phyloP scores from a whole-genome alignment of 2,888 invertebrate species.

The Pristionchus japonicus region DNA sequence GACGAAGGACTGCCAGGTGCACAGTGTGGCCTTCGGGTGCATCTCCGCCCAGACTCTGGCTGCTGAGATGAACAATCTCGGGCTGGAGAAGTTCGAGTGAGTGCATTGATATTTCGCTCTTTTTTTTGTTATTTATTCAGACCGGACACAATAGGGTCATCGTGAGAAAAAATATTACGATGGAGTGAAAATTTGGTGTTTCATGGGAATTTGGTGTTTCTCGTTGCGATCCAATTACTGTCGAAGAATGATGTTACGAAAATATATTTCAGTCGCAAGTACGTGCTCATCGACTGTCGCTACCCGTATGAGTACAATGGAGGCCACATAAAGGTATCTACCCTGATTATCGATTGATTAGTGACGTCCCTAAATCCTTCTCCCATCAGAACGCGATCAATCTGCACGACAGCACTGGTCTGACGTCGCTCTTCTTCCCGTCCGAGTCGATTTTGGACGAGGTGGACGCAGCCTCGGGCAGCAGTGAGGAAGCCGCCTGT shows the following conservation, averaged over 20 bases:
- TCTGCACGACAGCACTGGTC: slow-evolving; percentile 51
- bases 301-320: slow-evolving; percentile 63
- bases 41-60: slow-evolving; percentile 30
- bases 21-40: slow-evolving; percentile 37
- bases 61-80: slow-evolving; percentile 18
- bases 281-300: slow-evolving; percentile 59
- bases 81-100: slow-evolving; percentile 12
- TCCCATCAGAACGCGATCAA: slow-evolving; percentile 55
- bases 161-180: no score
- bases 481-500: not conserved
- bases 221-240: no score
- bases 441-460: not conserved
- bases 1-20: not conserved
- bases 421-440: slow-evolving; percentile 54
- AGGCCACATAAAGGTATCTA: slow-evolving; percentile 58
- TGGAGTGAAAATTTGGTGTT: no score
- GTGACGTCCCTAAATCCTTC: not conserved
- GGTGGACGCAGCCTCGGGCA: not conserved
- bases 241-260: not conserved
- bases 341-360: not conserved
- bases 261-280: not conserved
- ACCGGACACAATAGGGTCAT: no score
- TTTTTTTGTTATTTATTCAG: no score
- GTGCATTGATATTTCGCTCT: not conserved
- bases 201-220: no score